Percentiles rank a stretch among this genome's conserved stretches.
Conservation (phyloP, 2,113 vertebrate genomes). For the Ammodytes marinus region DNA sequence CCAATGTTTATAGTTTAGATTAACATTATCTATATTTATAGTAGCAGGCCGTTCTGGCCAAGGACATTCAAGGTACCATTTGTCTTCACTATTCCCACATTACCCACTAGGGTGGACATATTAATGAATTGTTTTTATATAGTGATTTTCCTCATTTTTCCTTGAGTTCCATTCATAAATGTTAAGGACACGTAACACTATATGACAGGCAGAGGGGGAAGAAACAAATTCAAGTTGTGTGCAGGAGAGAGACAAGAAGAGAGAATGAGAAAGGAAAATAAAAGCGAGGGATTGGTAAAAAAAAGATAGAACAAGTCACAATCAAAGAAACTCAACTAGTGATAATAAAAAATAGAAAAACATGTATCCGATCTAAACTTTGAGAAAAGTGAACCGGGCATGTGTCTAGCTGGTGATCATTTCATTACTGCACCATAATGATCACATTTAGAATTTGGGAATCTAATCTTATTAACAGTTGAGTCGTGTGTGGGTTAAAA, state of each 20-base stretch:
- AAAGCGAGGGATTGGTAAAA: not conserved
- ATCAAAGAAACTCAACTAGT: not conserved
- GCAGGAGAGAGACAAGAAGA: not conserved
- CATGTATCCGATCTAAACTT: not conserved
- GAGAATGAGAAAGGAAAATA: not conserved
- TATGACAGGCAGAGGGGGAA: not conserved
- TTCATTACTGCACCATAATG: not conserved
- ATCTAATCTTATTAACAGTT: not conserved
- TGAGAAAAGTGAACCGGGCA: not conserved
- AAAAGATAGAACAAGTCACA: not conserved
- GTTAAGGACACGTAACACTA: not conserved
- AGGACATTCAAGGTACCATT: constrained; percentile 12
- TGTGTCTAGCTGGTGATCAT: constrained; percentile 8
- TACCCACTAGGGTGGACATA: not conserved
- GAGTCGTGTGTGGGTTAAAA: not conserved
- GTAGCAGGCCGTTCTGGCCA: constrained; percentile 5
- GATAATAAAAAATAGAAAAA: not conserved
- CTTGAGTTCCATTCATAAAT: not conserved
- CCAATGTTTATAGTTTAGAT: constrained; percentile 39
- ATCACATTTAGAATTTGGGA: not conserved
- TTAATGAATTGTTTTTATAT: not conserved
- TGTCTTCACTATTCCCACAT: constrained; percentile 4
- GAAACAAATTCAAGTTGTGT: not conserved
- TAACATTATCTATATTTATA: constrained; percentile 43
- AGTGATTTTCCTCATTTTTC: not conserved